Base-by-base conservation (phyloP, 2,113 vertebrate genomes). In the Eolophus roseicapilla region DNA sequence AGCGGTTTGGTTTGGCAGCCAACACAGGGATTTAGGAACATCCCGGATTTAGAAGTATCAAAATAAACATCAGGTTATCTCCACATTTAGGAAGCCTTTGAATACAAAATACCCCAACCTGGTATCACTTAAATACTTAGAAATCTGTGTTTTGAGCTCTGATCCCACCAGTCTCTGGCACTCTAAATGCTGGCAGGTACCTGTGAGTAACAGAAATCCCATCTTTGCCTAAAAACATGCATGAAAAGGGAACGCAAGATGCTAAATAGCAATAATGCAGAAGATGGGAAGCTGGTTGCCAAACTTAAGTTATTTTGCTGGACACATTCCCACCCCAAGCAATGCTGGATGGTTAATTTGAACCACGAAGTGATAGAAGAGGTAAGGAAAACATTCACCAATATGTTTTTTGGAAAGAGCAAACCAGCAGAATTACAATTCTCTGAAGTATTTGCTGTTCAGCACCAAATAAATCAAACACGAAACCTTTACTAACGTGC, bases 401-500 rank as follows among this genome's bases (percentile, higher is more conserved):
- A n/a, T 1, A 12, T 19, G 25, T 5, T 73, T 77, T 87, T 78
- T 39, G 17, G 53, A 65, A 84, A 74, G 52, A 86, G 43, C n/a
- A 59, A 70, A 27, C 20, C 53, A 67, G 44, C 50, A 69, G 70
- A 74, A 59, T 33, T 9, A 44, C 39, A 59, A 7, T 39, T 67
- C 55, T 75, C 57, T 81, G 57, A 35, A 52, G n/a, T 33, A 11
- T 77, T 69, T 31, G 64, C 17, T 83, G 50, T n/a, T 74, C 60
- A 65, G 29, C 67, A 63, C 8, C 29, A 46, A 44, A 64, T 8
- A 37, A 35, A 86, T 71, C 1, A 2, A 78, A 79, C 14, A 43
- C 0, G 13, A 55, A 71, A 13, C 50, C 43, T n/a, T 59, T 28
- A 10, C 16, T 14, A 44, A 24, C 0, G 3, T 0, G 3, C 0